Evolutionary conservation across 2,797 vertebrate genomes (phyloP), one percentile per base, ranked within the genome.

Genomic region (Sebastes dallii): DNA sequence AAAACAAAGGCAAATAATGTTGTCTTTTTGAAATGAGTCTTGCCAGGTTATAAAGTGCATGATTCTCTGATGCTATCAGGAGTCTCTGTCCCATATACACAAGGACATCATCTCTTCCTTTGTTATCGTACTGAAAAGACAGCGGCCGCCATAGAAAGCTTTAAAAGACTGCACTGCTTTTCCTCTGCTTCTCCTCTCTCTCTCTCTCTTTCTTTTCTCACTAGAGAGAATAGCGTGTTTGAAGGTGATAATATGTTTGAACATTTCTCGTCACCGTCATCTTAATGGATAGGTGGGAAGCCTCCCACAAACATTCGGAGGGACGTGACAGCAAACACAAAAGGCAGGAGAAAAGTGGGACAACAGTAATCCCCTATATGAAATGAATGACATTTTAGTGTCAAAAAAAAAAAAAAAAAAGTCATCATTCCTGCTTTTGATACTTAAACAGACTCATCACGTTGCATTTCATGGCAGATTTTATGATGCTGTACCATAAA

Each of bases 351-450:
- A 77, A 87, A 91, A 88, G 65, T 83, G 75, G 72, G 82, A 86
- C 80, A 86, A 73, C 80, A 62, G 36, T 86, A 85, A 91, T 91
- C 81, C 79, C 59, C 27, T 3, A 14, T 83, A 77, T 82, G 79
- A 91, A 88, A 86, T 78, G 64, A 90, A 80, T 72, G 46, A 72
- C 82, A 80, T 81, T 86, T 78, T 71, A 42, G 55, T 78, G 64
- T 60, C 5, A 69, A 77, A 75, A 75, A 83, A 8, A 66, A 34
- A 36, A 24, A 64, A 34, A 74, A 13, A 65, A 61, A 77, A 69
- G 42, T 22, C 30, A 72, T 65, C n/a, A 68, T 62, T 78, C 27
- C 56, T 65, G 67, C 69, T 55, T 84, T 66, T 72, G 65, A 81
- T 80, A 46, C 42, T 70, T 86, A 67, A 75, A 76, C 20, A 72